Evolutionary conservation across 2,888 invertebrate genomes (phyloP), one percentile per base, ranked within the genome.

Genomic region (Aphidoletes aphidimyza): DNA sequence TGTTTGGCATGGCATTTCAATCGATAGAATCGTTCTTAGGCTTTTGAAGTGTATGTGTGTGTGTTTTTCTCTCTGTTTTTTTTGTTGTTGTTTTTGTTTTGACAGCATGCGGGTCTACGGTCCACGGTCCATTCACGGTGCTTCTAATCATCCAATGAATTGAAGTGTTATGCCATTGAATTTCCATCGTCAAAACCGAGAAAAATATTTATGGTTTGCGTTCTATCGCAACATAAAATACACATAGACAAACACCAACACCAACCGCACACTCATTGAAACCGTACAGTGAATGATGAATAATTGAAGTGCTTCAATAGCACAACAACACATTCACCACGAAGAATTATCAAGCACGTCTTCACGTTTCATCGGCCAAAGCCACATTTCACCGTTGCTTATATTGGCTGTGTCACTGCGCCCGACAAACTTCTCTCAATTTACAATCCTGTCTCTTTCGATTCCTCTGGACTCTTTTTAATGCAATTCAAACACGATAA

Each of bases 171-270:
- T 2, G 22, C 69, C n/a, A n/a, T n/a, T n/a, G n/a, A n/a, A n/a
- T n/a, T n/a, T n/a, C n/a, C n/a, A n/a, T n/a, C n/a, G 2, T 47
- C 54, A 54, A 26, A n/a, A 54, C 22, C 54, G 14, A 47, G 14
- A 42, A 69, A 26, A 69, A 69, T 69, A 69, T 69, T 69, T 69
- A 69, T 69, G 69, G 26, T 69, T 69, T 69, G 69, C 30, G 30
- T 17, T 69, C 69, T 14, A 69, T 69, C 30, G 69, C 26, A 8
- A 69, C 26, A 14, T 19, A 47, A 9, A 2, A 47, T 47, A 47
- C 54, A 54, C 54, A 54, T n/a, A n/a, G n/a, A n/a, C n/a, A n/a
- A n/a, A n/a, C n/a, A n/a, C n/a, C n/a, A n/a, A n/a, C n/a, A n/a
- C n/a, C n/a, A n/a, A n/a, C n/a, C n/a, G n/a, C n/a, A n/a, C n/a